Percentiles rank a stretch among this genome's conserved stretches.
Evolutionary conservation across 2,113 vertebrate genomes (phyloP).

Genomic region (Pseudopodoces humilis): DNA sequence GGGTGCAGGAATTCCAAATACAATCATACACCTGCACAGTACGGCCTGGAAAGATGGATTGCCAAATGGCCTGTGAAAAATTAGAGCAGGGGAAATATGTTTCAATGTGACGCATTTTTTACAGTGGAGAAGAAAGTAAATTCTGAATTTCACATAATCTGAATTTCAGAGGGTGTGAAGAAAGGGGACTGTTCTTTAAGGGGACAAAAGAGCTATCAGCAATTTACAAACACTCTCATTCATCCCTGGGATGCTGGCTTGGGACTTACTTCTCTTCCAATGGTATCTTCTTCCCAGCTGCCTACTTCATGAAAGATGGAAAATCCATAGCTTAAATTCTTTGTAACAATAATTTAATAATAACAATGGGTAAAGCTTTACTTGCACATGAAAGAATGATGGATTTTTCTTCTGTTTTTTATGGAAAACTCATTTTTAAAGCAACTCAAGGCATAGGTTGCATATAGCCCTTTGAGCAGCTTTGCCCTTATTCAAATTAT

Average conservation of each 20-base stretch:
- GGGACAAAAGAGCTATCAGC: not conserved
- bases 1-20: constrained; percentile 30
- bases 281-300: not conserved
- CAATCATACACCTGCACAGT: constrained; percentile 14
- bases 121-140: not conserved
- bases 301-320: not conserved
- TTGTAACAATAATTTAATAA: not conserved
- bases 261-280: not conserved
- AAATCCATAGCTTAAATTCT: not conserved
- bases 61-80: constrained; percentile 25
- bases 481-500: not conserved
- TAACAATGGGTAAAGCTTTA: not conserved
- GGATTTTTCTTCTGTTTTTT: not conserved
- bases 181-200: not conserved
- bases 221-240: not conserved
- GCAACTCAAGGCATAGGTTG: not conserved
- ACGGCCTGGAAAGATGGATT: constrained; percentile 32
- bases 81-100: not conserved
- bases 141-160: constrained; percentile 11
- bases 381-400: not conserved
- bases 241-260: not conserved
- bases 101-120: constrained; percentile 14
- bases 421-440: not conserved
- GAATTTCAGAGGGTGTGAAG: not conserved
- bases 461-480: not conserved